These are phyloP conservation scores for Pollimyrus isidori DNA, from an alignment of 2,113 vertebrate species.

Conservation along the genomic window DNA sequence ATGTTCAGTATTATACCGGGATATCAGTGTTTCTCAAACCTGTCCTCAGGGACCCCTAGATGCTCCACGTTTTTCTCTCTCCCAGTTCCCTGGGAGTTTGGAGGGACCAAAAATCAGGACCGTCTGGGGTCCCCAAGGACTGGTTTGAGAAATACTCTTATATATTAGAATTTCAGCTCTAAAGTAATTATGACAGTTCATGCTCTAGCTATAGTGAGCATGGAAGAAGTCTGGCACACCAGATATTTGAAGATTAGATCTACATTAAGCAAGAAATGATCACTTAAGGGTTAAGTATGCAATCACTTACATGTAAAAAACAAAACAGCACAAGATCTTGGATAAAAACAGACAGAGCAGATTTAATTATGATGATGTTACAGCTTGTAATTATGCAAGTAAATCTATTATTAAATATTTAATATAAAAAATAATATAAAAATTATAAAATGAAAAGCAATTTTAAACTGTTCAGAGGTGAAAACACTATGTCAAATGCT, in stretches of 20 bases:
- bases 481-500: neutral
- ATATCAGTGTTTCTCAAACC: neutral
- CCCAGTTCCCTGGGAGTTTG: no score
- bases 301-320: neutral
- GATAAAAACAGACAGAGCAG: neutral
- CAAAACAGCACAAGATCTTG: neutral
- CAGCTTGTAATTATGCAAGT: neutral
- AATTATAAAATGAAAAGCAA: neutral
- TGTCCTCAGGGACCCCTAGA: no score
- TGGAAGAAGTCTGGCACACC: neutral
- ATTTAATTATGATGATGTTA: neutral
- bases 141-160: no score
- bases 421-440: neutral
- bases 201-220: neutral
- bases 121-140: no score
- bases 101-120: no score
- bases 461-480: neutral
- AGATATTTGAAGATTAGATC: neutral
- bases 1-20: neutral
- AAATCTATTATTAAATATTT: neutral
- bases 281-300: neutral
- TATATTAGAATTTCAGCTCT: neutral
- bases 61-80: no score
- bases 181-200: neutral
- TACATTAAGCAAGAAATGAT: neutral